Evolutionary conservation across 2,888 invertebrate species (phyloP).

Genomic region (Dynastes tityus): DNA sequence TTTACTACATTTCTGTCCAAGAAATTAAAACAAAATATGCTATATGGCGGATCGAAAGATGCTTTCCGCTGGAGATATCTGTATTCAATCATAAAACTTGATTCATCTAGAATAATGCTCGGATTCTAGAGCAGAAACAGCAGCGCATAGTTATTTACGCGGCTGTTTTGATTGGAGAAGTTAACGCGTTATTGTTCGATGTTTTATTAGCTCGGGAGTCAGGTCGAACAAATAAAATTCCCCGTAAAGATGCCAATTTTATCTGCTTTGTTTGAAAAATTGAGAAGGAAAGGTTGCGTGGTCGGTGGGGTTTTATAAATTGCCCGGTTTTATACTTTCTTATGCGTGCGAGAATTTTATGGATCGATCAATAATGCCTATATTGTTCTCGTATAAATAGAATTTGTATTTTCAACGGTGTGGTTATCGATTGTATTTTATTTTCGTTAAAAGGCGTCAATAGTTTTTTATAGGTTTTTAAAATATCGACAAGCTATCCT

Average conservation of each 20-base stretch:
- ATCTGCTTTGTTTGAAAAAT: conserved; percentile 6
- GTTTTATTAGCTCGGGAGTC: conserved; percentile 7
- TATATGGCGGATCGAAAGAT: not conserved
- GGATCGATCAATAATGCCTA: not conserved
- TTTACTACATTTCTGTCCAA: not conserved
- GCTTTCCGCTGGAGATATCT: not conserved
- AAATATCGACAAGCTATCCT: no score
- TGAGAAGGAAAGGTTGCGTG: not conserved
- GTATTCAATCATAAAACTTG: not conserved
- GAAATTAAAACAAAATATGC: conserved; percentile 10
- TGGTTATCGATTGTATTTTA: no score
- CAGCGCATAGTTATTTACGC: no score
- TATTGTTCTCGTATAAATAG: not conserved
- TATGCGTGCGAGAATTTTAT: not conserved
- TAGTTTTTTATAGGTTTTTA: no score
- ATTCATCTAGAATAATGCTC: no score
- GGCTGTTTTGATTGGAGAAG: not conserved
- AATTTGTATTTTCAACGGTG: not conserved
- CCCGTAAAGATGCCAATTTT: conserved; percentile 22
- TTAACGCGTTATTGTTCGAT: not conserved
- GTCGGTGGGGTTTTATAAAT: not conserved
- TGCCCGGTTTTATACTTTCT: not conserved
- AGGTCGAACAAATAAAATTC: conserved; percentile 3
- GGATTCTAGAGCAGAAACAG: no score
- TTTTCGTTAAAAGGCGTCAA: no score